Percentiles rank a stretch among this genome's conserved stretches.
Evolutionary conservation across 2,113 vertebrate species (phyloP).

Genomic region (Boulengeromyrus knoepffleri): DNA sequence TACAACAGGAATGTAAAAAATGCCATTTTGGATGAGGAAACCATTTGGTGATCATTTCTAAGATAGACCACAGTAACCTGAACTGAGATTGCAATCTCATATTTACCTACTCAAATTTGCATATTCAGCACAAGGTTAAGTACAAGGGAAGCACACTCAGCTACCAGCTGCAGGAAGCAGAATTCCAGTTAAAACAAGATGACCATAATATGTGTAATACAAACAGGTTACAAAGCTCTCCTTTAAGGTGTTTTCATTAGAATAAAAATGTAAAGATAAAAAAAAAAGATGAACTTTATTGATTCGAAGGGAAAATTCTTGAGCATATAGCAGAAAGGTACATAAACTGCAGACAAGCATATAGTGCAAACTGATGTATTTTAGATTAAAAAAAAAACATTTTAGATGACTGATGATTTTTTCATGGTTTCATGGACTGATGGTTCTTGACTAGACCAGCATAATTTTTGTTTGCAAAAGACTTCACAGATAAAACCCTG

Average conservation of each 20-base stretch:
- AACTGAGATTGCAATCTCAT: not conserved
- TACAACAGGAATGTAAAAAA: not conserved
- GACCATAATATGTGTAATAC: not conserved
- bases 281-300: not conserved
- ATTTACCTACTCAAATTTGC: not conserved
- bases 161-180: not conserved
- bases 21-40: not conserved
- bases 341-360: not conserved
- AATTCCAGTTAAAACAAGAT: not conserved
- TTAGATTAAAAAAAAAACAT: not conserved
- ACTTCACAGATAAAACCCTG: not conserved
- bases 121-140: not conserved
- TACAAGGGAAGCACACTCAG: not conserved
- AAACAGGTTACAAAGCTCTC: not conserved
- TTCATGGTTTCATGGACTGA: too few species aligned
- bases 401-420: not conserved
- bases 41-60: not conserved
- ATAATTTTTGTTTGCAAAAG: too few species aligned
- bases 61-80: not conserved
- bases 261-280: not conserved
- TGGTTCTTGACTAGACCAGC: too few species aligned
- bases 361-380: not conserved
- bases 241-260: not conserved
- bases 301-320: not conserved
- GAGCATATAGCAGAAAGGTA: not conserved